A percentile compares a stretch with the other conserved stretches of the same genome.
phyloP scores from a whole-genome alignment of 2,888 invertebrate species.

The Kuschelorhynchus macadamiae region DNA sequence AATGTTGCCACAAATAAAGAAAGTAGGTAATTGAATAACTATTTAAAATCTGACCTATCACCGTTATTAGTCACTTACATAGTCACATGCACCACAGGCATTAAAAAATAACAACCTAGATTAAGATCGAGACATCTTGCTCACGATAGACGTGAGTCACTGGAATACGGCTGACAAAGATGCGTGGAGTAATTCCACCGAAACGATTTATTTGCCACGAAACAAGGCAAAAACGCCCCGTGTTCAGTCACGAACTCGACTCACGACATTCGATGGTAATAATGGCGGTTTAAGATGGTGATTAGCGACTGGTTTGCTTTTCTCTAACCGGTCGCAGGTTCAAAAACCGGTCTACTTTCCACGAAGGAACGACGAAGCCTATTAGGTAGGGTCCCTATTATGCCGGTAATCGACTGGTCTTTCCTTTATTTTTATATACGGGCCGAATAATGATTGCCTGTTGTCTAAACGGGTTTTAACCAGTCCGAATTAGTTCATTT shows the following conservation, averaged over 20 bases:
- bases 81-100: too few relatives aligned
- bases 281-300: conserved; percentile 21
- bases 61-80: too few relatives aligned
- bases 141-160: conserved; percentile 12
- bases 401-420: conserved; percentile 6
- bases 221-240: conserved; percentile 12
- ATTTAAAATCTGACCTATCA: conserved; percentile 3
- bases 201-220: conserved; percentile 13
- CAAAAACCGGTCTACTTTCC: conserved; percentile 29
- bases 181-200: conserved; percentile 6
- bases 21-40: not conserved
- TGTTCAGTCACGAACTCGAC: conserved; percentile 20
- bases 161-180: not conserved
- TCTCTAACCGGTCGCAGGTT: conserved; percentile 19
- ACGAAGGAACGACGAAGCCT: conserved; percentile 5
- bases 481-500: not conserved
- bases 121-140: not conserved
- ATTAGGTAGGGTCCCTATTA: conserved; percentile 9
- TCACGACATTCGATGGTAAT: conserved; percentile 20
- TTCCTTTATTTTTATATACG: conserved; percentile 9
- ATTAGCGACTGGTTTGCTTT: conserved; percentile 25
- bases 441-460: conserved; percentile 12
- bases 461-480: conserved; percentile 1
- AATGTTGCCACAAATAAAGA: not conserved
- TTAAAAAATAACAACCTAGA: not conserved